Evolutionary conservation across 2,797 vertebrate genomes (phyloP).

Genomic region (Microcaecilia unicolor): DNA sequence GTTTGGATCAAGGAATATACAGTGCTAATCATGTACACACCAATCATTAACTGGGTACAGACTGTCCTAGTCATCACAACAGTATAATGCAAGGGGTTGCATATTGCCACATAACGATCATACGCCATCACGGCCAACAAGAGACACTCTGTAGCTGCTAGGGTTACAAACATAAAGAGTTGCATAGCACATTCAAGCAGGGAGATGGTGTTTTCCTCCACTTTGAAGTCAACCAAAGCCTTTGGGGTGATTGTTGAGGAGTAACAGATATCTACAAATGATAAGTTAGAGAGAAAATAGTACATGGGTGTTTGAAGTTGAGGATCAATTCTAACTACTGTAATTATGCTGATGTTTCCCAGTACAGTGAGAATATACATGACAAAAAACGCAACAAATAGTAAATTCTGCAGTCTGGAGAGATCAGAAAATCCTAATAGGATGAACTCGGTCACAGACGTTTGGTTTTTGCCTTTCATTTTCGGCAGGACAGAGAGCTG

Average conservation of each 20-base stretch:
- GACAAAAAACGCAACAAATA: not conserved
- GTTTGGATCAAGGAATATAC: not conserved
- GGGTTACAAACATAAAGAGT: constrained; percentile 3
- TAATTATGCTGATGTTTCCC: not conserved
- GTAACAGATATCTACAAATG: constrained; percentile 3
- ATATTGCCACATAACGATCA: constrained; percentile 2
- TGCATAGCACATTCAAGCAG: not conserved
- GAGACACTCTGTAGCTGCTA: not conserved
- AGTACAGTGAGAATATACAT: not conserved
- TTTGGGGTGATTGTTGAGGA: constrained; percentile 1
- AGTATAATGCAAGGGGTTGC: not conserved
- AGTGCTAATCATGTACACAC: not conserved
- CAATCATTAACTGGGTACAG: not conserved
- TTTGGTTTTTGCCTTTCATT: no score
- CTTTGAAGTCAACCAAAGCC: constrained; percentile 1
- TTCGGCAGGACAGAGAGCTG: no score
- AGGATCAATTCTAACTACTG: not conserved
- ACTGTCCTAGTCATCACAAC: not conserved
- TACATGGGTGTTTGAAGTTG: constrained; percentile 1
- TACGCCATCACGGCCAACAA: constrained; percentile 1
- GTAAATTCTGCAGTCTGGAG: not conserved
- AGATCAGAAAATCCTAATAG: no score
- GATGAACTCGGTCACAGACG: not conserved
- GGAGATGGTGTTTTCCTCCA: not conserved
- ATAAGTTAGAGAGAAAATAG: no score